Conservation (phyloP, 1,140 invertebrate genomes). For the Medauroidea extradentata region DNA sequence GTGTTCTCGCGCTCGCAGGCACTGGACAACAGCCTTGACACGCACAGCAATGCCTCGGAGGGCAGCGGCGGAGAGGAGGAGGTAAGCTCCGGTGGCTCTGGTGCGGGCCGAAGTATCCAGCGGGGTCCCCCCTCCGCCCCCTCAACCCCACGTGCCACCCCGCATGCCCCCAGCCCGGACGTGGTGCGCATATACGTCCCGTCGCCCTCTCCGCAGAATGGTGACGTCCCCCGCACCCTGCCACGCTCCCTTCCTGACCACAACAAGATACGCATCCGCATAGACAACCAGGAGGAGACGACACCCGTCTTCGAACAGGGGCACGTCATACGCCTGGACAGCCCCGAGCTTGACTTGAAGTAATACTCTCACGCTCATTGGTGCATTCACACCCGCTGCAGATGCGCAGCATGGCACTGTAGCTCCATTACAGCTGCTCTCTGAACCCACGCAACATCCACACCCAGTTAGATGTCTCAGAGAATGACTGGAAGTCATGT, state of each 20-base stretch:
- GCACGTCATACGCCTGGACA: conserved; percentile 46
- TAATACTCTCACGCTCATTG: too few relatives aligned
- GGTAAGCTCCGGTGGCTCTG: conserved; percentile 55
- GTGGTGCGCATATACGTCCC: conserved; percentile 72
- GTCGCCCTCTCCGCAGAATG: conserved; percentile 50
- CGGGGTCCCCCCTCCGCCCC: conserved; percentile 47
- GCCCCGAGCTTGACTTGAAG: conserved; percentile 41
- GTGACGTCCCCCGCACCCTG: conserved; percentile 47
- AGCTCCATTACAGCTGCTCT: too few relatives aligned
- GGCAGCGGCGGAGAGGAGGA: conserved; percentile 55
- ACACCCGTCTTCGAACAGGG: conserved; percentile 65
- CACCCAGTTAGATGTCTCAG: too few relatives aligned
- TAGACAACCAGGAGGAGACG: conserved; percentile 54
- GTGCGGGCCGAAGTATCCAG: conserved; percentile 33
- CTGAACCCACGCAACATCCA: too few relatives aligned
- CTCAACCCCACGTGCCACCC: conserved; percentile 59
- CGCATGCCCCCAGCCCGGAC: conserved; percentile 59
- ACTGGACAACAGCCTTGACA: conserved; percentile 66
- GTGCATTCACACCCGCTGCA: too few relatives aligned
- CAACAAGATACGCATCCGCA: conserved; percentile 60
- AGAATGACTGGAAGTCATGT: too few relatives aligned
- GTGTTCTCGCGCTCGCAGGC: conserved; percentile 71
- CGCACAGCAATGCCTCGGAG: conserved; percentile 67
- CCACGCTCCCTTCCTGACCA: conserved; percentile 45
- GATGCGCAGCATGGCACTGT: too few relatives aligned